Evolutionary conservation across 37 sponge, comb jelly and placozoan species (phyloP), one percentile per base, ranked within the genome.

Genomic region (Cladorhizidae sp.): DNA sequence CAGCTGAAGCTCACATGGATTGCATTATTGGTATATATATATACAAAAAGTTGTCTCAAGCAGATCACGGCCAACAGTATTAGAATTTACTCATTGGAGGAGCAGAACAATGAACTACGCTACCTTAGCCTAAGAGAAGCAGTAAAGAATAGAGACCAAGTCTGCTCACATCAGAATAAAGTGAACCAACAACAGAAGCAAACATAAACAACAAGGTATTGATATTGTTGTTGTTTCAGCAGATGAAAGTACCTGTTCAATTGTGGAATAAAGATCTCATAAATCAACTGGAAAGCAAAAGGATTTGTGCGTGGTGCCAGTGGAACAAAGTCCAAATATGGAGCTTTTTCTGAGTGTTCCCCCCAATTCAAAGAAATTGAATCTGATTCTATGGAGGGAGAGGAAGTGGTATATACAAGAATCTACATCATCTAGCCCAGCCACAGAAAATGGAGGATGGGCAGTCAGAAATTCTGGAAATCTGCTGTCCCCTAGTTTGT

Each of bases 41-140:
- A 41, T 41, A n/a, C 23, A 63, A 22, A 3, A 49, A 71, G 50
- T 63, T 36, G 31, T 40, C 73, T 22, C 82, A 83, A 84, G 52
- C 85, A 90, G 45, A 73, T 90, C 20, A 43, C 81, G 0, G 91
- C 91, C 45, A 94, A 94, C 28, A 87, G 78, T 40, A 58, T 90
- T 28, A 74, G 88, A 23, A 94, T 94, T 35, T 25, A 83, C 29
- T 57, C 84, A 26, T 54, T 94, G 41, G 91, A 94, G 62, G 94
- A 94, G 69, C 94, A 90, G 70, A 94, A 94, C 55, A 17, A 39
- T 42, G 82, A 84, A 21, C 64, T 94, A 41, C 72, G 91, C n/a
- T 36, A 82, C 67, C 51, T 26, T 17, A 22, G n/a, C 15, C 35
- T 58, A 28, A 52, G 33, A 49, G 56, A 75, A 3, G 71, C 68